Evolutionary conservation across 1,140 invertebrate species (phyloP).

Genomic region (Homalodisca vitripennis): DNA sequence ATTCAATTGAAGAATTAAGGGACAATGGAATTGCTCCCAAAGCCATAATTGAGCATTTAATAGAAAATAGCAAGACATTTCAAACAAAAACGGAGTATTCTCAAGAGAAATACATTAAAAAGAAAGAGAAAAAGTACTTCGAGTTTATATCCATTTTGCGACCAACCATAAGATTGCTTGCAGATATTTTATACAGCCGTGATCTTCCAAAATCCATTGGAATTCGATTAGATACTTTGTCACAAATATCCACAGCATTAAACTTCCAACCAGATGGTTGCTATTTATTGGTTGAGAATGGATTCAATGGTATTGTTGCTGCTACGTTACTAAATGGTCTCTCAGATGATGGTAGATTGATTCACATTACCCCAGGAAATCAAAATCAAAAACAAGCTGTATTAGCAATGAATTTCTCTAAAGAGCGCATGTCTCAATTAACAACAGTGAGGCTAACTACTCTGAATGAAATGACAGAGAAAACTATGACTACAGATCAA

Average conservation of each 20-base stretch:
- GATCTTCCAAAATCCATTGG: constrained; percentile 74
- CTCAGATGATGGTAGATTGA: constrained; percentile 59
- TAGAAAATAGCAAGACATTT: constrained; percentile 88
- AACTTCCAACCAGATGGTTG: constrained; percentile 76
- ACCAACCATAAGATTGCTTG: constrained; percentile 71
- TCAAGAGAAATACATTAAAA: constrained; percentile 92
- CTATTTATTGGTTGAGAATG: constrained; percentile 85
- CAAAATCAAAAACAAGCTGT: constrained; percentile 73
- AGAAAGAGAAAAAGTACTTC: constrained; percentile 91
- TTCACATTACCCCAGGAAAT: constrained; percentile 79
- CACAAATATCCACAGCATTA: constrained; percentile 73
- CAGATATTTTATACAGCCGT: constrained; percentile 75
- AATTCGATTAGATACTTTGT: constrained; percentile 80
- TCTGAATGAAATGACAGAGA: constrained; percentile 9
- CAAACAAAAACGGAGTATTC: constrained; percentile 86
- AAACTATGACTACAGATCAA: neutral
- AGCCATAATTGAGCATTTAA: constrained; percentile 81
- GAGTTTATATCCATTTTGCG: constrained; percentile 71
- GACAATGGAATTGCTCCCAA: constrained; percentile 71
- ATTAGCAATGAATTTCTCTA: constrained; percentile 71
- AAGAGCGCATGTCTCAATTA: constrained; percentile 64
- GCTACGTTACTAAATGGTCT: constrained; percentile 76
- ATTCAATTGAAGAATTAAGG: constrained; percentile 77
- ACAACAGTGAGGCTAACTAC: constrained; percentile 64
- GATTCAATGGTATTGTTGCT: constrained; percentile 76